A percentile compares a stretch with the other conserved stretches of the same genome.
phyloP scores from a whole-genome alignment of 1,140 invertebrate species.

The Philotrypesis tridentata region DNA sequence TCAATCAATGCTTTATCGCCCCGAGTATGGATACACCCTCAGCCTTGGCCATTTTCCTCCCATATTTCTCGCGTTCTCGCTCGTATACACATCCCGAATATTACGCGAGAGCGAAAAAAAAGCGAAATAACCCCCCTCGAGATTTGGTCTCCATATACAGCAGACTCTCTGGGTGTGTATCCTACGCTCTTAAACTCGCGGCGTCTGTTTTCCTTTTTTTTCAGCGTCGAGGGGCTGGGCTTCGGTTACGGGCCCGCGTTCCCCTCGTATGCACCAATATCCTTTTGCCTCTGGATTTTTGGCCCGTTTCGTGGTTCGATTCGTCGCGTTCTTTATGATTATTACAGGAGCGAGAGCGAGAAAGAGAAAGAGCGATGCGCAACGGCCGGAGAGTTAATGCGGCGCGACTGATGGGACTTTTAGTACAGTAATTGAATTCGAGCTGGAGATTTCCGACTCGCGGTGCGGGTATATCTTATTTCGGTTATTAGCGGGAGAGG shows the following conservation, averaged over 20 bases:
- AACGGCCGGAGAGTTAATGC: neutral
- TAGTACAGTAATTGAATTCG: neutral
- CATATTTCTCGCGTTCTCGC: conserved; percentile 2
- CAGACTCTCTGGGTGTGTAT: neutral
- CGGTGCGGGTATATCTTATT: no score
- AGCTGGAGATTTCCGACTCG: no score
- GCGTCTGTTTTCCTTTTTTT: neutral
- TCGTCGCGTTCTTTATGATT: neutral
- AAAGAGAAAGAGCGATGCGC: no score
- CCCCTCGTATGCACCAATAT: neutral
- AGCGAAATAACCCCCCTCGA: neutral
- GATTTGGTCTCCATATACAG: neutral
- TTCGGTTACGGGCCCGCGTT: neutral
- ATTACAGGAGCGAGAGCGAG: neutral
- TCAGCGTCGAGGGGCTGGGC: neutral
- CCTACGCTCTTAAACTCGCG: conserved; percentile 10
- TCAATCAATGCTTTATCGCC: conserved; percentile 44
- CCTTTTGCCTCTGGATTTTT: neutral
- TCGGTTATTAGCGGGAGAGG: no score
- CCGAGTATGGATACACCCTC: neutral
- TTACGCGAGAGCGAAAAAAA: neutral
- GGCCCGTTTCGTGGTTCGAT: neutral
- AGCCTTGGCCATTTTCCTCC: conserved; percentile 10
- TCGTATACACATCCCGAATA: neutral
- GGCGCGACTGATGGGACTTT: neutral